Percentiles rank a stretch among this genome's conserved stretches.
These are phyloP conservation scores for Cheilosia impressa DNA, from an alignment of 2,888 invertebrate genomes.

Conservation along the genomic window DNA sequence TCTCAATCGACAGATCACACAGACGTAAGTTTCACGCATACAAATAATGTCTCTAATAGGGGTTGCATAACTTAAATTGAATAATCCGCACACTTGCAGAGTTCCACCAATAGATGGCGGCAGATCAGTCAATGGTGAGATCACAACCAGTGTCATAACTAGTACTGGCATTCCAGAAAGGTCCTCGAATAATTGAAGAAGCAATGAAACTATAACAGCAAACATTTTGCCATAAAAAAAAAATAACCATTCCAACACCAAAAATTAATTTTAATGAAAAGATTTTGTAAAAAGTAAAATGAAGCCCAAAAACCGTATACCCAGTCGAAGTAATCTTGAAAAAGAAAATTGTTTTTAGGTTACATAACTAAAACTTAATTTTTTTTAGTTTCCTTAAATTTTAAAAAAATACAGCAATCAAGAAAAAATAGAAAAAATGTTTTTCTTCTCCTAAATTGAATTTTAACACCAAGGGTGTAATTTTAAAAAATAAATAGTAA, in stretches of 20 bases:
- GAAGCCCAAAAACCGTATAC: not conserved
- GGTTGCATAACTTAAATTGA: conserved; percentile 26
- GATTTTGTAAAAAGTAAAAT: not conserved
- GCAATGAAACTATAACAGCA: not conserved
- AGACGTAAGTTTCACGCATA: conserved; percentile 82
- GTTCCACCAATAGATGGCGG: conserved; percentile 86
- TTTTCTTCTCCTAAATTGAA: no score
- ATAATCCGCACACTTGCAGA: conserved; percentile 82
- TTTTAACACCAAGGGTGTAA: not conserved
- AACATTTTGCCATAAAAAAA: conserved; percentile 7
- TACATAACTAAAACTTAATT: not conserved
- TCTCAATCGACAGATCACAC: conserved; percentile 84
- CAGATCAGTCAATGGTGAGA: conserved; percentile 80
- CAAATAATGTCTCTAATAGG: no score
- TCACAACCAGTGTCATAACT: conserved; percentile 85
- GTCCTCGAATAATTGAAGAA: conserved; percentile 82
- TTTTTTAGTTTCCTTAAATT: no score
- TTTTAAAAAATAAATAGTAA: not conserved
- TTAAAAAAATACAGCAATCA: no score
- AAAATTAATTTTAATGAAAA: conserved; percentile 53
- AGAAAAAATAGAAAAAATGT: no score
- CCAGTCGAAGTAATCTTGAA: not conserved
- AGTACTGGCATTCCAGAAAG: conserved; percentile 84
- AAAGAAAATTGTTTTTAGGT: not conserved
- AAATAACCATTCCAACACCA: conserved; percentile 47